These are phyloP conservation scores for Dendrocopos noguchii DNA, from an alignment of 2,113 vertebrate genomes.

Conservation along the genomic window DNA sequence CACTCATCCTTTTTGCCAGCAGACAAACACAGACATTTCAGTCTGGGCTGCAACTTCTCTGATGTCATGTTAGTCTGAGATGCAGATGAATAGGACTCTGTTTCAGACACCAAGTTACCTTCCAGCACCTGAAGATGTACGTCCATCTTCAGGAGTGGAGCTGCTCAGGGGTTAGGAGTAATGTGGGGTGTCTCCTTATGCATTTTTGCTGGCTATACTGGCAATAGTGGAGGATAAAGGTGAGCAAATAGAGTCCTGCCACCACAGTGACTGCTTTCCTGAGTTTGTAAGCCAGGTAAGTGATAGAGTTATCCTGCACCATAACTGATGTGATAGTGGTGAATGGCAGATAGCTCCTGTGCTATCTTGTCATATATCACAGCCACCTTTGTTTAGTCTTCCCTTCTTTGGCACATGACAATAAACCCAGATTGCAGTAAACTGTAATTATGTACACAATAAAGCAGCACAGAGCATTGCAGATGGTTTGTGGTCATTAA, in stretches of 20 bases:
- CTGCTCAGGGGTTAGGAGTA: background rate
- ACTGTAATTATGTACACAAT: background rate
- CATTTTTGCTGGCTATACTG: background rate
- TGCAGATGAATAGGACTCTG: background rate
- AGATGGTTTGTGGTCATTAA: background rate
- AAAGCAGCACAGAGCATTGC: background rate
- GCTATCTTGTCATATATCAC: fast-evolving
- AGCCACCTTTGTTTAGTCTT: background rate
- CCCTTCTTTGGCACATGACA: background rate
- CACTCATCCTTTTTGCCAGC: background rate
- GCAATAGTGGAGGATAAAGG: background rate
- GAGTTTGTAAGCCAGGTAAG: background rate
- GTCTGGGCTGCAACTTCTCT: conserved; percentile 28
- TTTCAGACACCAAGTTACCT: background rate
- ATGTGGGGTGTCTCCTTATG: background rate
- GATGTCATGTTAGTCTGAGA: conserved; percentile 35
- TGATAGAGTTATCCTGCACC: background rate
- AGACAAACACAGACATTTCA: background rate
- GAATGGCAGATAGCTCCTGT: background rate
- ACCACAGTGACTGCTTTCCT: background rate
- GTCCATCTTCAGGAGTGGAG: background rate
- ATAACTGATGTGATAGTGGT: background rate
- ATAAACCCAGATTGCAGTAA: background rate
- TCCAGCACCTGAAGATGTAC: background rate
- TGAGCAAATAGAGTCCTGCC: background rate